Percentiles rank a stretch among this genome's conserved stretches.
Conservation (phyloP, 2,797 vertebrate genomes). For the Xerus rutilus region DNA sequence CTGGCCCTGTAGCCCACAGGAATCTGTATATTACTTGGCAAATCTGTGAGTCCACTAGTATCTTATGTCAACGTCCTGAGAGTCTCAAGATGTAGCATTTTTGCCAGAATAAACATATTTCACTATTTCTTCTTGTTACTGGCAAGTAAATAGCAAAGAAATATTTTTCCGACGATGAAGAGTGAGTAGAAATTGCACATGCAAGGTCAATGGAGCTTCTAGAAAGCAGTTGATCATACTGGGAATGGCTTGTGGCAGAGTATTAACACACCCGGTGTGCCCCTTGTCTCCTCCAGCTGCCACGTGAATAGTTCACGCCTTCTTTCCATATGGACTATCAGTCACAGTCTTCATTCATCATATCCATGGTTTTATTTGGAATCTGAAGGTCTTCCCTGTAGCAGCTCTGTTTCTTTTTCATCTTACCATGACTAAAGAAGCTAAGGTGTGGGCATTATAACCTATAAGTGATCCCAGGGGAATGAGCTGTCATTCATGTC, state of each 20-base stretch:
- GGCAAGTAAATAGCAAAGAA: conserved; percentile 48
- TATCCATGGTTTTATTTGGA: conserved; percentile 81
- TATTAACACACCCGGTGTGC: accelerated
- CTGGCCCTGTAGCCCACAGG: conserved; percentile 18
- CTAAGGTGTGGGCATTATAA: conserved; percentile 85
- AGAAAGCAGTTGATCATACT: conserved; percentile 52
- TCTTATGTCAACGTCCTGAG: conserved; percentile 5
- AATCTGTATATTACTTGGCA: conserved; percentile 61
- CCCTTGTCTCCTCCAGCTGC: conserved; percentile 78
- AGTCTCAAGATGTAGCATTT: not conserved
- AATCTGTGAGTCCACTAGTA: not conserved
- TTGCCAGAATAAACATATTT: conserved; percentile 53
- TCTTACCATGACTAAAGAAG: conserved; percentile 90
- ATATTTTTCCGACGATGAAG: conserved; percentile 29
- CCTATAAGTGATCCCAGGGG: conserved; percentile 77
- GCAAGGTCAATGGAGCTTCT: conserved; percentile 35
- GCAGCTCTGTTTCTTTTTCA: conserved; percentile 86
- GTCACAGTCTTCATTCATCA: conserved; percentile 86
- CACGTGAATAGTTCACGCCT: conserved; percentile 56
- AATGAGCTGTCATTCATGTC: conserved; percentile 83
- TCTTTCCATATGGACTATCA: conserved; percentile 83
- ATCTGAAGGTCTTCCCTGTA: conserved; percentile 79
- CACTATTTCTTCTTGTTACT: conserved; percentile 41
- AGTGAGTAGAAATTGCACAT: conserved; percentile 58
- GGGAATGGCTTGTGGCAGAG: not conserved